These are phyloP conservation scores for Glaucopsyche alexis DNA, from an alignment of 2,888 invertebrate species.

Conservation along the genomic window DNA sequence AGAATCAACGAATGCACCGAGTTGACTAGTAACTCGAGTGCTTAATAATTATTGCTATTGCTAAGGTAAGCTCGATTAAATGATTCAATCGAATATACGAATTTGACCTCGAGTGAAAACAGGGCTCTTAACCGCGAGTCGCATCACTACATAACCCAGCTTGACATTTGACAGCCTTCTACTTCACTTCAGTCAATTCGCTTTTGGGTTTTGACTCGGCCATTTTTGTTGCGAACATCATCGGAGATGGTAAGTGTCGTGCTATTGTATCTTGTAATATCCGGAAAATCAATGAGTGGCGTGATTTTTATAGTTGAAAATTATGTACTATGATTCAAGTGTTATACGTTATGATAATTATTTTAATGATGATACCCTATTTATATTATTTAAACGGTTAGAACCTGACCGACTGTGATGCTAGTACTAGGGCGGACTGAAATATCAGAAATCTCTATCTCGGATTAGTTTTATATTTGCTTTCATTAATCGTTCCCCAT, in stretches of 20 bases:
- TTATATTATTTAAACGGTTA: constrained; percentile 82
- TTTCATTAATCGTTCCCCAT: constrained; percentile 19
- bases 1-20: no score
- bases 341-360: constrained; percentile 7
- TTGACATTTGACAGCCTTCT: no score
- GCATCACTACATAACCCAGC: no score
- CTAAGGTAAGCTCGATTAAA: no score
- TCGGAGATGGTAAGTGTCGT: constrained; percentile 59
- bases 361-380: constrained; percentile 83
- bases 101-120: no score
- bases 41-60: no score
- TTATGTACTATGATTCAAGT: background rate
- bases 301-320: background rate
- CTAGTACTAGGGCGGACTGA: constrained; percentile 90
- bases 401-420: constrained; percentile 84
- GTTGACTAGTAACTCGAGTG: no score
- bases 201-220: constrained; percentile 46
- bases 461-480: no score
- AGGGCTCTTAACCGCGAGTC: no score
- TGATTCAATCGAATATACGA: no score
- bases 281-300: background rate
- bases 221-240: constrained; percentile 73
- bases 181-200: background rate
- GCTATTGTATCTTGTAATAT: background rate
- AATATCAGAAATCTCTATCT: constrained; percentile 33